Evolutionary conservation across 2,888 invertebrate genomes (phyloP), one percentile per base, ranked within the genome.

Genomic region (Notodonta dromedarius): DNA sequence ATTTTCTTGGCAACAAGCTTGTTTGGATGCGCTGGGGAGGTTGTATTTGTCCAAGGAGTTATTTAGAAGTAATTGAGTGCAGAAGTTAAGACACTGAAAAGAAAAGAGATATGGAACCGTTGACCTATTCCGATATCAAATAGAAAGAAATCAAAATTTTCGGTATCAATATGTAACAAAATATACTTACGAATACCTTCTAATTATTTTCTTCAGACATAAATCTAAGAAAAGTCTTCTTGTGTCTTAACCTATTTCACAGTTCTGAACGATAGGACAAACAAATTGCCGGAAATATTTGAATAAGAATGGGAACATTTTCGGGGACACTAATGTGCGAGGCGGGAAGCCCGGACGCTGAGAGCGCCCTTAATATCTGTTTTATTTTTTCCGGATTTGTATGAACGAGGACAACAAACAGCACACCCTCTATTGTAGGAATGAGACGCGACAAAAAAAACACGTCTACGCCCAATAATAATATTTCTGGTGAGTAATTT

Each of bases 351-450:
- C 78, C 83, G 82, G 81, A 78, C 84, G 80, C 79, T 76, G 81
- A 85, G 85, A 84, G 83, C 76, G 79, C 82, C 84, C 84, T 80
- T 86, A 91, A 91, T 91, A 90, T 91, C 90, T 90, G 89, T 87
- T 90, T 91, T 93, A 91, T 93, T 92, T 91, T 90, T 91, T 89
- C 92, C 91, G 93, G 91, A 92, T 91, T 91, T 89, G 87, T 91
- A 86, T 87, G 86, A 87, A 86, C 73, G 82, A 80, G 87, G 80
- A 86, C 86, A 87, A 90, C 90, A 90, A 90, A 89, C 88, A 88
- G 77, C 80, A 76, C 70, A 74, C 78, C 80, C 80, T 82, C 85
- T 79, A 87, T 90, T 89, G 87, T 88, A 74, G 81, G 78, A 69
- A 81, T 79, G 70, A 69, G 74, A 81, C 80, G 76, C 76, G 78